Percentiles rank a stretch among this genome's conserved stretches.
Evolutionary conservation across 2,888 invertebrate species (phyloP).

Genomic region (Apoderus coryli): DNA sequence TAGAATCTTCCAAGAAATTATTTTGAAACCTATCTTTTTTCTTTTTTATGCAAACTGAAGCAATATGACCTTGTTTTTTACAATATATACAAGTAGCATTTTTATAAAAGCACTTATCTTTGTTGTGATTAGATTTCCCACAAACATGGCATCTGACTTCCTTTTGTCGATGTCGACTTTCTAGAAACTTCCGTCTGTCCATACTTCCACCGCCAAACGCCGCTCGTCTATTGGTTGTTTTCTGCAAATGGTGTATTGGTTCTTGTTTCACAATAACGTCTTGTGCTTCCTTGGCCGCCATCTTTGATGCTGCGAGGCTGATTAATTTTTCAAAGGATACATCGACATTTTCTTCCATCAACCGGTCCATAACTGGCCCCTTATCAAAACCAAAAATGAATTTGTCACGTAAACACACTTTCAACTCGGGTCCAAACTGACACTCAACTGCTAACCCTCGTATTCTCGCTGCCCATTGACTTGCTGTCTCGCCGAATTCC

Average conservation of each 20-base stretch:
- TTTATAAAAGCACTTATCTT: conserved; percentile 13
- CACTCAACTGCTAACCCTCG: conserved; percentile 16
- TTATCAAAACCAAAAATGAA: conserved; percentile 16
- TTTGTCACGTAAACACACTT: conserved; percentile 14
- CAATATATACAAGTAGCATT: conserved; percentile 8
- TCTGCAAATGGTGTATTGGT: neutral
- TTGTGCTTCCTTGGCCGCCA: conserved; percentile 9
- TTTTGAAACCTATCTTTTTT: conserved; percentile 3
- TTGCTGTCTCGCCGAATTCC: conserved; percentile 12
- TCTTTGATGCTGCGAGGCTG: conserved; percentile 9
- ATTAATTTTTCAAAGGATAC: conserved; percentile 8
- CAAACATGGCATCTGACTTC: conserved; percentile 2
- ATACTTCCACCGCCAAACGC: no score
- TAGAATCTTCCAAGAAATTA: no score
- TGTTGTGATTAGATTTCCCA: conserved; percentile 7
- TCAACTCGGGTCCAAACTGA: conserved; percentile 16
- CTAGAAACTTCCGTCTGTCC: no score
- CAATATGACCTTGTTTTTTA: conserved; percentile 8
- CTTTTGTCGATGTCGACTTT: neutral
- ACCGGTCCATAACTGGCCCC: conserved; percentile 13
- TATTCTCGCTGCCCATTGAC: conserved; percentile 17
- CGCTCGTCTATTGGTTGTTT: no score
- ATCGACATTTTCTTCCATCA: conserved; percentile 13
- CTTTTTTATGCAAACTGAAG: conserved; percentile 4
- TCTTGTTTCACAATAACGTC: no score